These are phyloP conservation scores for Brachyhypopomus occidentalis DNA, from an alignment of 2,113 vertebrate species.

Conservation along the genomic window DNA sequence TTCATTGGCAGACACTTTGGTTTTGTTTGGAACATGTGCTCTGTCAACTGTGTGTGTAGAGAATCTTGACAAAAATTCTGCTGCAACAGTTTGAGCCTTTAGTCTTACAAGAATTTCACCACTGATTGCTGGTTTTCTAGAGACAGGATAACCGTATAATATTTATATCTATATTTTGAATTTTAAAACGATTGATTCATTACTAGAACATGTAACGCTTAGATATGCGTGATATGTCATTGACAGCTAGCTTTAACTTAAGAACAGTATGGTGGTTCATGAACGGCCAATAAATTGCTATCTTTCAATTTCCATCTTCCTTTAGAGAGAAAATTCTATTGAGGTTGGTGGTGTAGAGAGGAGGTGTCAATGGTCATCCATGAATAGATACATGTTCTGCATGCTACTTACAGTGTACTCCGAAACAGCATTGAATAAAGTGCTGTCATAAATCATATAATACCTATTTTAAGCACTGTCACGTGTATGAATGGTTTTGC, in stretches of 20 bases:
- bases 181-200: not conserved
- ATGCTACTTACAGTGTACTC: no score
- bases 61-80: not conserved
- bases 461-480: not conserved
- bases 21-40: conserved; percentile 14
- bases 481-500: conserved; percentile 23
- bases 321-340: no score
- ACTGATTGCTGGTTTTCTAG: not conserved
- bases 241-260: no score
- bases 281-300: no score
- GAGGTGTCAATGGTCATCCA: no score
- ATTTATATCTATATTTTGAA: not conserved
- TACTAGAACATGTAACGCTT: not conserved
- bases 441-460: not conserved
- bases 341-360: no score
- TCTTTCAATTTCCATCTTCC: no score
- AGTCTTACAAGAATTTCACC: not conserved
- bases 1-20: conserved; percentile 8
- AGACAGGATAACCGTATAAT: not conserved
- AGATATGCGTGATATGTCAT: no score
- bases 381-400: no score
- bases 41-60: conserved; percentile 1
- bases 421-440: not conserved
- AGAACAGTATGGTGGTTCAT: no score
- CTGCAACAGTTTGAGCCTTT: no score